Evolutionary conservation across 2,797 vertebrate species (phyloP).

Genomic region (Falco rusticolus): DNA sequence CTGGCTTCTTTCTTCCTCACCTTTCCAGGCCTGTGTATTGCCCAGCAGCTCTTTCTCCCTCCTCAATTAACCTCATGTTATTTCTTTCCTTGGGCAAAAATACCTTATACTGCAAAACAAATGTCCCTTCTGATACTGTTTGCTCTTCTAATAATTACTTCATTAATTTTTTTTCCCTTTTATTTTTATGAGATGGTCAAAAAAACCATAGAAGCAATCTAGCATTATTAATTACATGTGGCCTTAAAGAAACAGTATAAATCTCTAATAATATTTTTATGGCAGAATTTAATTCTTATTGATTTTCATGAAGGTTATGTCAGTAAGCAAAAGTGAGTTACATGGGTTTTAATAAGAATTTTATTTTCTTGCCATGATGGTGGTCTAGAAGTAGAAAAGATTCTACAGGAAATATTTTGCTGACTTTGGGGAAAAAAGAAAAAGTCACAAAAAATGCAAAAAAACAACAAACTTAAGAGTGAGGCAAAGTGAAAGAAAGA

Average conservation of each 20-base stretch:
- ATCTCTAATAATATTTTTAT: constrained; percentile 62
- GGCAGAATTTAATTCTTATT: constrained; percentile 45
- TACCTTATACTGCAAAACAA: neutral
- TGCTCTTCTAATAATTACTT: constrained; percentile 37
- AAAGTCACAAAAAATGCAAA: neutral
- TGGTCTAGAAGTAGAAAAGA: neutral
- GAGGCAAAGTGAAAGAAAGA: neutral
- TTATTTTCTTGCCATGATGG: neutral
- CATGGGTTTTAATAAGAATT: constrained; percentile 12
- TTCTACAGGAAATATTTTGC: neutral
- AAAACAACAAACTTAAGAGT: neutral
- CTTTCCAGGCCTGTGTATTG: neutral
- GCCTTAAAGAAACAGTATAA: constrained; percentile 35
- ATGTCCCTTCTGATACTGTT: neutral
- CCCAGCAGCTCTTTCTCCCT: neutral
- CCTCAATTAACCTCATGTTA: constrained; percentile 54
- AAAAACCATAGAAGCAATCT: neutral
- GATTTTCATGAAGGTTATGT: constrained; percentile 38
- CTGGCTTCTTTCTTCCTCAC: neutral
- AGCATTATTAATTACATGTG: constrained; percentile 46
- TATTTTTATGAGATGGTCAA: neutral
- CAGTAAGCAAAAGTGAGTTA: constrained; percentile 25
- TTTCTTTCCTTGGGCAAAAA: constrained; percentile 40
- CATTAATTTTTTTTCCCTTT: constrained; percentile 4
- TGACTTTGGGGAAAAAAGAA: neutral